phyloP scores from a whole-genome alignment of 2,888 invertebrate genomes.

The Tipula confusa region DNA sequence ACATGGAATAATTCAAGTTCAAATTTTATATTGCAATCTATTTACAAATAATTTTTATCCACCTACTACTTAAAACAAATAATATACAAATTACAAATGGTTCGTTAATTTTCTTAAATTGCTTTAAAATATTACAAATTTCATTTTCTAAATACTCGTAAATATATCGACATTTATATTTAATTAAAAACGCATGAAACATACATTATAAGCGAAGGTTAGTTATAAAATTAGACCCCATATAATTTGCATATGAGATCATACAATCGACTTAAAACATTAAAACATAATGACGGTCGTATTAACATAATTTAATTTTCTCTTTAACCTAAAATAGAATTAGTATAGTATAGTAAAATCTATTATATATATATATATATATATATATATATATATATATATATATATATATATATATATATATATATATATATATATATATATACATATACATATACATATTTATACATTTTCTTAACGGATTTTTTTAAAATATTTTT shows the following conservation, averaged over 20 bases:
- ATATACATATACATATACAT: no score
- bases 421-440: no score
- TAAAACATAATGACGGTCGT: background rate
- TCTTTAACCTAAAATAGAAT: background rate
- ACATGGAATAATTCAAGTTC: background rate
- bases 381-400: no score
- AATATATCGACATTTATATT: background rate
- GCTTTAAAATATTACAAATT: background rate
- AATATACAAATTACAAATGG: background rate
- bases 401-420: no score
- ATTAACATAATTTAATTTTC: background rate
- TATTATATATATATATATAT: no score
- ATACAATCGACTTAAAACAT: background rate
- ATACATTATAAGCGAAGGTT: background rate
- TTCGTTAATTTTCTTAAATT: background rate
- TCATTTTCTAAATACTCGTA: background rate
- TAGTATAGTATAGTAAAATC: no score
- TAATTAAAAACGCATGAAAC: background rate
- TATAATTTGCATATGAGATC: background rate
- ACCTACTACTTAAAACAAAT: background rate
- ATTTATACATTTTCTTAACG: no score
- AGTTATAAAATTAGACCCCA: background rate
- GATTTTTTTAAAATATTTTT: no score
- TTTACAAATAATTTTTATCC: background rate
- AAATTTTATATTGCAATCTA: background rate